phyloP scores from a whole-genome alignment of 1,140 invertebrate species.

The Drosophila tropicalis region DNA sequence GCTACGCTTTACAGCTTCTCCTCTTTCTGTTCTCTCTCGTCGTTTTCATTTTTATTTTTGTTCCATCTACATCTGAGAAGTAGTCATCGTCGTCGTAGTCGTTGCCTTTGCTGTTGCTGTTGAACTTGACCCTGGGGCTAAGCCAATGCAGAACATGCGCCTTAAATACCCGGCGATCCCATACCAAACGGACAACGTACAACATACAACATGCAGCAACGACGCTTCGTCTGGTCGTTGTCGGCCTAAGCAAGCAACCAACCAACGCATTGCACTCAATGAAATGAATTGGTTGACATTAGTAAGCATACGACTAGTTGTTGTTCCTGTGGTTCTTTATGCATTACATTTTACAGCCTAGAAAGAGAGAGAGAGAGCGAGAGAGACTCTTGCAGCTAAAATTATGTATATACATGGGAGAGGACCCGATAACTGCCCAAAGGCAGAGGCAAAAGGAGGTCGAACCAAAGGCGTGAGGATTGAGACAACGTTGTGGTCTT shows the following conservation, averaged over 20 bases:
- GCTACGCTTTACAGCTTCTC: slow-evolving; percentile 60
- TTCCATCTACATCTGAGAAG: slow-evolving; percentile 18
- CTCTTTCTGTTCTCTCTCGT: slow-evolving; percentile 12
- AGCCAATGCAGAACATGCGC: slow-evolving; percentile 71
- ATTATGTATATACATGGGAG: slow-evolving; percentile 47
- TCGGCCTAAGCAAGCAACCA: slow-evolving; percentile 32
- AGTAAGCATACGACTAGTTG: slow-evolving; percentile 59
- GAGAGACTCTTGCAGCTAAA: slow-evolving; percentile 46
- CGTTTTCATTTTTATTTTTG: slow-evolving; percentile 8
- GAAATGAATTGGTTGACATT: slow-evolving; percentile 80
- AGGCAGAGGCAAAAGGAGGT: background rate
- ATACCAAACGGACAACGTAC: slow-evolving; percentile 1
- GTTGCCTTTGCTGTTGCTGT: slow-evolving; percentile 43
- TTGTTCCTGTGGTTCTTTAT: slow-evolving; percentile 18
- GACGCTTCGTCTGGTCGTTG: slow-evolving; percentile 11
- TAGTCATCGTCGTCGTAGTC: slow-evolving; percentile 19
- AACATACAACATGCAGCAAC: slow-evolving; percentile 9
- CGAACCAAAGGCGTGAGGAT: slow-evolving; percentile 61
- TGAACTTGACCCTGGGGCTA: slow-evolving; percentile 79
- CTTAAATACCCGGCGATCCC: slow-evolving; percentile 60
- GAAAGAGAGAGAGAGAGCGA: background rate
- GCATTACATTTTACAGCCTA: slow-evolving; percentile 30
- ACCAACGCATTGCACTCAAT: slow-evolving; percentile 79
- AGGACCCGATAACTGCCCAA: background rate
- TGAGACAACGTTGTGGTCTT: slow-evolving; percentile 67